Evolutionary conservation across 2,797 vertebrate species (phyloP).

Genomic region (Malacoraja senta): DNA sequence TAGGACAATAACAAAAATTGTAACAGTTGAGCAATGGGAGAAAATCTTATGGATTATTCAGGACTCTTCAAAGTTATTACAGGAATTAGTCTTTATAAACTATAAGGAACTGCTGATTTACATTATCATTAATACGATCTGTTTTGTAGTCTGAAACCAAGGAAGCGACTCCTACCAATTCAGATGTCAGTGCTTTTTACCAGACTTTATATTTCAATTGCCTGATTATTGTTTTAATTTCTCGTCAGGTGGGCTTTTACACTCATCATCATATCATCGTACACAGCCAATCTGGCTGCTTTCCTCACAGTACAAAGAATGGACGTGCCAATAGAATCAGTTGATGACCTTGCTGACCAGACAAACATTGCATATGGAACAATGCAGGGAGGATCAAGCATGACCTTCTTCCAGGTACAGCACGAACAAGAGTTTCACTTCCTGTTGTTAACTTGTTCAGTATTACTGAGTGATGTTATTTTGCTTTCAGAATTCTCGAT

Average conservation of each 20-base stretch:
- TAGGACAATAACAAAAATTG: neutral
- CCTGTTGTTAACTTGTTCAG: neutral
- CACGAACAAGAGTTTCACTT: neutral
- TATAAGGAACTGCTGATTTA: neutral
- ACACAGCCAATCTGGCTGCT: conserved; percentile 95
- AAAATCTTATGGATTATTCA: neutral
- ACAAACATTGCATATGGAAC: conserved; percentile 93
- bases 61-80: neutral
- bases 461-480: conserved; percentile 9
- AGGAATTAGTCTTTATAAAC: neutral
- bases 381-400: conserved; percentile 94
- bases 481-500: conserved; percentile 77
- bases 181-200: neutral
- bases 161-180: neutral
- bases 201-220: neutral
- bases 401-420: conserved; percentile 96
- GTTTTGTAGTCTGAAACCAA: neutral
- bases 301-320: conserved; percentile 96
- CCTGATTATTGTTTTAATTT: neutral
- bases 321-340: conserved; percentile 95
- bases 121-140: neutral
- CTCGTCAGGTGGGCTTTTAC: conserved; percentile 91
- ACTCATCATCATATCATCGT: conserved; percentile 97
- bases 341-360: conserved; percentile 95
- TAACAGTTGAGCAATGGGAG: neutral